These are phyloP conservation scores for Micromys minutus DNA, from an alignment of 2,113 vertebrate genomes.

Conservation along the genomic window DNA sequence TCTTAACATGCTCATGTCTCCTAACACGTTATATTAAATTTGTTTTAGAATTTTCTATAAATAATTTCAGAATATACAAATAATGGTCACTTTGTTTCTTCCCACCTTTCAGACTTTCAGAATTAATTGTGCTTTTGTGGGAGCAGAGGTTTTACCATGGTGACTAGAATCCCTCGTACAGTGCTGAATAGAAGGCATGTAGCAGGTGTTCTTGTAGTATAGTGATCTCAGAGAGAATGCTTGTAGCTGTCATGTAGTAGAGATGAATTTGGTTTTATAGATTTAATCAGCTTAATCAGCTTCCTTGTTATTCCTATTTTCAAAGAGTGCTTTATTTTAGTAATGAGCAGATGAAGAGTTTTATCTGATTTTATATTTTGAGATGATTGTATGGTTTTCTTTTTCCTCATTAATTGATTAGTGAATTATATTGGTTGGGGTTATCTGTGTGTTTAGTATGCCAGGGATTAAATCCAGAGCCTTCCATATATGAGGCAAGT, in stretches of 20 bases:
- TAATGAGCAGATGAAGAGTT: constrained; percentile 36
- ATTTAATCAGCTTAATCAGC: not conserved
- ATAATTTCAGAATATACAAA: constrained; percentile 40
- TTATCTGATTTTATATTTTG: constrained; percentile 23
- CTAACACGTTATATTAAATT: constrained; percentile 26
- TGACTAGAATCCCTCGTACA: not conserved
- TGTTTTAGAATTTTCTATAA: constrained; percentile 44
- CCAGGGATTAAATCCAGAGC: not conserved
- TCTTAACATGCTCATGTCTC: constrained; percentile 25
- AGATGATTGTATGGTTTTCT: constrained; percentile 39
- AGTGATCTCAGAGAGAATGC: not conserved
- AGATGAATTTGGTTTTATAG: constrained; percentile 24
- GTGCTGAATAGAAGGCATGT: constrained; percentile 7
- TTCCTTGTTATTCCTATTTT: constrained; percentile 11
- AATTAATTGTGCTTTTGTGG: constrained; percentile 11
- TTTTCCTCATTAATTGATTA: constrained; percentile 43
- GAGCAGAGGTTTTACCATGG: not conserved
- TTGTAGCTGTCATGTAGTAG: not conserved
- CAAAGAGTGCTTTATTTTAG: constrained; percentile 40
- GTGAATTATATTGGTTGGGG: not conserved
- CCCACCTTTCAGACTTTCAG: not conserved
- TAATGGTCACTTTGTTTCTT: constrained; percentile 35
- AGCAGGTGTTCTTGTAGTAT: not conserved
- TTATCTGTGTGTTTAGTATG: not conserved
- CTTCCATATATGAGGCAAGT: not conserved